Base-by-base conservation (phyloP, 1,140 invertebrate genomes). In the Zophobas atratus region DNA sequence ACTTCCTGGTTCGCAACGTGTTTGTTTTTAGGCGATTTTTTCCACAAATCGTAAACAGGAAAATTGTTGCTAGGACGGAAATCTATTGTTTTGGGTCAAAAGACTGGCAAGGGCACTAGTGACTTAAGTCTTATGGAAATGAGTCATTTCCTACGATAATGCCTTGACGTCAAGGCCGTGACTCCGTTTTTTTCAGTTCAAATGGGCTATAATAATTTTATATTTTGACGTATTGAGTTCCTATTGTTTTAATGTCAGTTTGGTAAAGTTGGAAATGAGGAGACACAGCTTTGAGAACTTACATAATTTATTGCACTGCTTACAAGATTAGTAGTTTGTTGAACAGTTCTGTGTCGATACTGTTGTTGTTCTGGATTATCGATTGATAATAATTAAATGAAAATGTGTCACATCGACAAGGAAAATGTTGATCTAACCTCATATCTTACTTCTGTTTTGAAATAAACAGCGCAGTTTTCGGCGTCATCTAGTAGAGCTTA, bases 371-470 rank as follows among this genome's bases (percentile, higher is more conserved):
- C 60, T 67, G 38, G 60, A 67, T 6, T 41, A 41, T 41, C 41
- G 43, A 56, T 39, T 53, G 71, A 70, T 39, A 70, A 55, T 73
- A 73, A 55, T 1, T 51, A 51, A 49, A 35, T 53, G 55, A 73
- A 73, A 55, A 73, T 55, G 20, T 73, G 55, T 73, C 70, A 73
- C 8, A 41, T 72, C 35, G 49, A 73, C 33, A 36, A 53, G 71
- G 49, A 73, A 73, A 73, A 55, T 72, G 46, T 72, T 72, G 70
- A 73, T 73, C 38, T 73, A 73, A 56, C 71, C 71, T 73, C 49
- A 56, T 73, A 73, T 53, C 71, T 55, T 72, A 70, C 70, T 53
- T 35, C 41, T 33, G 41, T 70, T 71, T 57, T 32, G 57, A 63
- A 39, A 63, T 63, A 41, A 63, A 38, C 57, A 39, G 36, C 56